Evolutionary conservation across 2,888 invertebrate genomes (phyloP), one percentile per base, ranked within the genome.

Genomic region (Ochlodes sylvanus): DNA sequence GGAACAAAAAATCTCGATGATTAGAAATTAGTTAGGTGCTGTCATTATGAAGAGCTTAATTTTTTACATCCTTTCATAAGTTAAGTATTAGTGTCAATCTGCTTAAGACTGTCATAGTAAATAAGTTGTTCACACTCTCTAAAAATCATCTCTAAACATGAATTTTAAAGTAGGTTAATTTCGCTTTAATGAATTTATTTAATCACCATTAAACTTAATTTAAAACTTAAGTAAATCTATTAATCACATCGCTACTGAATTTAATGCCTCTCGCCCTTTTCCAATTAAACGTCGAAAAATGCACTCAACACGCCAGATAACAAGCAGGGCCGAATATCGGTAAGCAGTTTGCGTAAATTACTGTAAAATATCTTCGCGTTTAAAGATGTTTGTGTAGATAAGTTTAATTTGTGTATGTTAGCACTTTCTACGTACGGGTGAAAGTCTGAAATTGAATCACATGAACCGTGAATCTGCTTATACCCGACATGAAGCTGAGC

Each of bases 391-490:
- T 66, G 52, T 41, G 52, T 63, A 27, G 66, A 66, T 66, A 60
- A 54, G 42, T 66, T 65, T 61, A 58, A 61, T 60, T 67, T 44
- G 69, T 63, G 69, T 69, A 69, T 66, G 72, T 69, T 64, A 74
- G 70, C 69, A 75, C 73, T 73, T 76, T 73, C 75, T 74, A 77
- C 68, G 72, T 72, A 75, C 73, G 75, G 77, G 82, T 80, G 85
- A 88, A 86, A 86, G 85, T 82, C 80, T 77, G 79, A 81, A 83
- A 80, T 80, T 77, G 76, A 79, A 80, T 78, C 79, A 74, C 74
- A 72, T 75, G 72, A 75, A 75, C 72, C 73, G 76, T 72, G 75
- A 77, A 75, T 73, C 75, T 75, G 70, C 73, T 81, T 79, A 81
- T 79, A 83, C 79, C 79, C 79, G 80, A 79, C 75, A 77, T 80